Evolutionary conservation across 1,140 invertebrate genomes (phyloP).

Genomic region (Octopus bimaculoides): DNA sequence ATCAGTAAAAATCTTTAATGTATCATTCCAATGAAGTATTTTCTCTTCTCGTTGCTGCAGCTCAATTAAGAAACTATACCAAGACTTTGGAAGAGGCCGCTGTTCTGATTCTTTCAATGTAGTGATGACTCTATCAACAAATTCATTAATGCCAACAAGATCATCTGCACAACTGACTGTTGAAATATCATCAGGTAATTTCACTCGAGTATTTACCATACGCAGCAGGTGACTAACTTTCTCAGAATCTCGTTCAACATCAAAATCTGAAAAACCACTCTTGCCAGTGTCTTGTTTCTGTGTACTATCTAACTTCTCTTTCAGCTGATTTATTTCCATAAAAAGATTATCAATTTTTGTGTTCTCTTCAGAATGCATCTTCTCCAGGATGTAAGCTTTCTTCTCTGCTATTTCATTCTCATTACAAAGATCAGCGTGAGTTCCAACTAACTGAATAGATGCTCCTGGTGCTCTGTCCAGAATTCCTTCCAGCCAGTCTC

Average conservation of each 20-base stretch:
- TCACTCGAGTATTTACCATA: constrained; percentile 38
- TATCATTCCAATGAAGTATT: constrained; percentile 34
- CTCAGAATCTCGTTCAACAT: constrained; percentile 41
- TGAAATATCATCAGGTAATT: constrained; percentile 32
- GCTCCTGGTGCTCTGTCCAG: constrained; percentile 47
- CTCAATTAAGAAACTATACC: constrained; percentile 41
- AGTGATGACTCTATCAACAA: constrained; percentile 23
- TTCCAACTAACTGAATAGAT: constrained; percentile 41
- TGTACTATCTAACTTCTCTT: constrained; percentile 24
- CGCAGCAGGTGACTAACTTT: constrained; percentile 35
- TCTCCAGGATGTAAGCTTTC: constrained; percentile 33
- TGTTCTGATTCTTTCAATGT: constrained; percentile 32
- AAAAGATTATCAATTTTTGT: constrained; percentile 38
- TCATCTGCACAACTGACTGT: constrained; percentile 48
- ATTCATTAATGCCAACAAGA: constrained; percentile 30
- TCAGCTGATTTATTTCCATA: constrained; percentile 28
- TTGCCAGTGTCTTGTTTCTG: constrained; percentile 23
- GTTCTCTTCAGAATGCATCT: constrained; percentile 40
- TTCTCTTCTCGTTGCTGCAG: constrained; percentile 39
- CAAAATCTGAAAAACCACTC: constrained; percentile 17
- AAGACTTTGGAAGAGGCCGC: constrained; percentile 36
- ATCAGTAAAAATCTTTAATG: constrained; percentile 36
- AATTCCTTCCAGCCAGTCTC: constrained; percentile 50
- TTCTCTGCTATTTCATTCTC: constrained; percentile 36
- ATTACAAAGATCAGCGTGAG: constrained; percentile 45